Evolutionary conservation across 1,140 invertebrate genomes (phyloP), one percentile per base, ranked within the genome.

Genomic region (Lepidurus packardi): DNA sequence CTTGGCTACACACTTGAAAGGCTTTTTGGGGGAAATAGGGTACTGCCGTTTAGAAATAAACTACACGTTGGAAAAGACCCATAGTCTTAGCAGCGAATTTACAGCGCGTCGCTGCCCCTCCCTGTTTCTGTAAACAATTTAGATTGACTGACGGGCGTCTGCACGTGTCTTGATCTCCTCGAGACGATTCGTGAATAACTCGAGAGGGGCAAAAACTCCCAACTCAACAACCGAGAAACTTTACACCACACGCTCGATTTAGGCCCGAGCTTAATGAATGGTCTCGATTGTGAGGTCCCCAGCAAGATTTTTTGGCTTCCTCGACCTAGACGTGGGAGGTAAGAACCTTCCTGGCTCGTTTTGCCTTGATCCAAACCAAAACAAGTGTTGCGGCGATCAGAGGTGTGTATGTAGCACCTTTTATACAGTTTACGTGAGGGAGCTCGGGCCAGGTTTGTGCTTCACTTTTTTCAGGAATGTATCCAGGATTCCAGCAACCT

Each of bases 81-180:
- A 34, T 34, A 34, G 34, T 34, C 34, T 34, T 34, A 34, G 34
- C 34, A 34, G 34, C 34, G 34, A 34, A 34, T 34, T 34, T 34
- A 34, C 45, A 47, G 53, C 53, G 53, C 13, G 21, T 34, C 34
- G 34, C 4, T 34, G 21, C 16, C 53, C 53, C 21, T 65, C 53
- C 53, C 53, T 13, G 16, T 65, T 65, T n/a, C 53, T 65, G 13
- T 65, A 65, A 65, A 65, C 53, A 65, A n/a, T 65, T 65, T 65
- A 65, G 53, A 65, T 65, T 65, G 53, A n/a, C 53, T 65, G 53
- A 65, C 53, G 21, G 21, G 16, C 16, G 16, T 21, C 53, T 65
- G 53, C 53, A 65, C 53, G 53, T 65, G 53, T 65, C 53, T 47
- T 16, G 45, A 16, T 10, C 34, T 34, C 5, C 45, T 65, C 21